Evolutionary conservation across 2,888 invertebrate species (phyloP), one percentile per base, ranked within the genome.

Genomic region (Aethes cnicana): DNA sequence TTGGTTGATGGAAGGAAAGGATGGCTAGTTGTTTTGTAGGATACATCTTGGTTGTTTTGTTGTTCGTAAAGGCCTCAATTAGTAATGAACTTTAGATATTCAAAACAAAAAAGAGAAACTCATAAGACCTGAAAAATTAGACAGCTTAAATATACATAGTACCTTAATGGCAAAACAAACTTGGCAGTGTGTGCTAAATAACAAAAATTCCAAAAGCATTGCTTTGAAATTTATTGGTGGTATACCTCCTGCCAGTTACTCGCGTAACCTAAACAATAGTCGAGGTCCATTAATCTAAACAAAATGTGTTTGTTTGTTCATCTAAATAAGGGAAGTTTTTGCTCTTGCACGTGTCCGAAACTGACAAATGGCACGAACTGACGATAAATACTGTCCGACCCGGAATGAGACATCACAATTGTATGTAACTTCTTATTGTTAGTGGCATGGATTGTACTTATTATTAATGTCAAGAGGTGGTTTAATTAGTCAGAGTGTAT

Each of bases 401-500:
- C 44, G 36, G 39, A 50, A 36, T 53, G 49, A 58, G 55, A 50
- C 53, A 55, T 47, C 43, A 41, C 47, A 42, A 53, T 56, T 57
- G 54, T 50, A 48, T 46, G 35, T 25, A 46, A 50, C 48, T 55
- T 33, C 54, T 39, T 52, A 52, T 46, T 46, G 41, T 41, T 53
- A 32, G 39, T 28, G 12, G 43, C 46, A 9, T 26, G 23, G 25
- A 46, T 52, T 52, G 33, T 37, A 46, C 30, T 33, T 39, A 52
- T 36, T 39, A 52, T 46, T 46, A 26, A 50, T 44, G 41, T 30
- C 41, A 39, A 52, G 35, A 26, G 25, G 33, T 54, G 44, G 52
- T 50, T 59, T 59, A 62, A 64, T 64, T 62, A 59, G 55, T 39
- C 50, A 54, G 55, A 58, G 63, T 56, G 47, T 44, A 47, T 42